Base-by-base conservation (phyloP, 2,113 vertebrate species). In the Poeciliopsis occidentalis region DNA sequence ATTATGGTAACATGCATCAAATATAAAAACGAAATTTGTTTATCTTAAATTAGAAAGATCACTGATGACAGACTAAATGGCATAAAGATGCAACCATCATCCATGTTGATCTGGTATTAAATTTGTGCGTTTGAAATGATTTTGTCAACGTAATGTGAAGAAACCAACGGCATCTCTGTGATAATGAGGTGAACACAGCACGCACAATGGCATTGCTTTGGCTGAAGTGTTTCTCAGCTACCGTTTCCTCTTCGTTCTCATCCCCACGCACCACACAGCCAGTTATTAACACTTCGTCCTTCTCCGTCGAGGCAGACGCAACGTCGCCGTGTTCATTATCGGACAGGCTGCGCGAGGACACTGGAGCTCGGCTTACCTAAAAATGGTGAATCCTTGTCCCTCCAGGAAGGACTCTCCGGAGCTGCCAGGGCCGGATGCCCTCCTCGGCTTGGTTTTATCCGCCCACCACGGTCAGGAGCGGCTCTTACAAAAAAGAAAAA, bases 401-500 rank as follows among this genome's bases (percentile, higher is more conserved):
- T 91, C 81, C 63, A 29, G 85, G 78, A 71, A 37, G 81, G 90
- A 88, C 60, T 78, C 78, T 75, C 86, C 90, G 90, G 87, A 89
- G 88, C 90, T 86, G 85, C 86, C 87, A 90, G 93, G 93, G 93
- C 92, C 94, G 92, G 93, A 88, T 92, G 88, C 90, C 89, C 73
- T 85, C 87, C 87, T 89, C 88, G 76, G 89, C 77, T 89, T 86
- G 73, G 85, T 75, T 89, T 88, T 89, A 90, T 92, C 86, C 91
- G 85, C 92, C 89, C 89, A 85, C 34, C 89, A 63, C 81, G 76
- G 80, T 83, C 41, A 70, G 75, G 64, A 57, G 51, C 24, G 51
- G 17, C 51, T 57, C 24, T 57, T 57, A 47, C 44, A 19, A 19
- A 47, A 47, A 47, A 13, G 15, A 17, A 13, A 44, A 13, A 5